Evolutionary conservation across 2,797 vertebrate genomes (phyloP), one percentile per base, ranked within the genome.

Genomic region (Chelmon rostratus): DNA sequence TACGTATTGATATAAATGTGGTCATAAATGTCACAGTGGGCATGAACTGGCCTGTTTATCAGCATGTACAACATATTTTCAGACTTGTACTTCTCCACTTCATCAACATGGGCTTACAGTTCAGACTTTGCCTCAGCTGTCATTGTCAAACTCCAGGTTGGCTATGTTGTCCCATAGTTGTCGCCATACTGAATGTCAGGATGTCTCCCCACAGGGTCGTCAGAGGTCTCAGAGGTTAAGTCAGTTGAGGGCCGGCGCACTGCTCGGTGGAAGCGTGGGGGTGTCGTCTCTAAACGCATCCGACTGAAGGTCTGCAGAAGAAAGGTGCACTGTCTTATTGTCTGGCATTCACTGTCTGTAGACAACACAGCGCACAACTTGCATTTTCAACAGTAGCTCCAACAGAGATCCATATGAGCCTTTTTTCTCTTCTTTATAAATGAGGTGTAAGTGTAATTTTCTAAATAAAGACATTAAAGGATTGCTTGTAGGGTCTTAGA

Each of bases 281-380:
- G 95, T 95, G 82, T 95, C 92, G 21, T 96, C 95, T 88, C 88
- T 84, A 50, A 95, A 95, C 8, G 93, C 93, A 50, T 95, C 95
- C 0, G 93, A 89, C 65, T 95, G 94, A 49, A 96, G 93, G 81
- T 95, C 95, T 96, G 85, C 37, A 72, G 31, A 67, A 44, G 6
- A 57, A 33, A 44, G 15, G 8, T 0, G 18, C 9, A 44, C 4
- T 15, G 18, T 61, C 16, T 40, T 79, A 13, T 33, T 28, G 0
- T 50, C 13, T 6, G 15, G 4, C 12, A n/a, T 53, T 49, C 12
- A 16, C 10, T n/a, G 4, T 10, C 2, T 21, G 44, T 61, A 31
- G 12, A 46, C 18, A 58, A 50, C 8, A 18, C 11, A 28, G 9
- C 21, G 15, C n/a, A 19, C n/a, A 50, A 2, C 21, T 5, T 46